Conservation (phyloP, 2,888 invertebrate species). For the Bombylius major region DNA sequence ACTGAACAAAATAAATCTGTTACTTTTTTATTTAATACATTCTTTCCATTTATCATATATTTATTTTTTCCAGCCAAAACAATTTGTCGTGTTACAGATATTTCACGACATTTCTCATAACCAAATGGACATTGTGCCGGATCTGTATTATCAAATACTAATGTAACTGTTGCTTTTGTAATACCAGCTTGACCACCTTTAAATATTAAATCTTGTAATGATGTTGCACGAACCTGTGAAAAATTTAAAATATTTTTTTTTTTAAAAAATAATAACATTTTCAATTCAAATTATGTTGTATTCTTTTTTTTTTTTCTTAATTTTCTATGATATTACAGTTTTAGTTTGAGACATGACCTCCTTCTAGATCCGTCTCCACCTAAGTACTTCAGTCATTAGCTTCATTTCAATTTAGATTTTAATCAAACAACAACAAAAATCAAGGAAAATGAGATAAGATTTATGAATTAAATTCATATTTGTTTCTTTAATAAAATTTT, state of each 20-base stretch:
- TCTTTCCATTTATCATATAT: constrained; percentile 86
- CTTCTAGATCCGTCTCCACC: too few relatives aligned
- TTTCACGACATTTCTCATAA: constrained; percentile 81
- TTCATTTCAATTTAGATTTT: too few relatives aligned
- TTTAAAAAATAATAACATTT: too few relatives aligned
- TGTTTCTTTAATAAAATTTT: too few relatives aligned
- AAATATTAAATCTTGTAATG: constrained; percentile 90
- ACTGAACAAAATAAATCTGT: constrained; percentile 93
- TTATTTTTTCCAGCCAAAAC: constrained; percentile 77
- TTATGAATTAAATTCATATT: too few relatives aligned
- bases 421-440: too few relatives aligned
- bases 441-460: too few relatives aligned
- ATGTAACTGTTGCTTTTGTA: constrained; percentile 88
- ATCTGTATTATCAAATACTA: constrained; percentile 88
- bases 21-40: constrained; percentile 80
- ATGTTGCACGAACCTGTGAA: constrained; percentile 73
- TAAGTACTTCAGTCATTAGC: too few relatives aligned
- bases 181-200: constrained; percentile 95
- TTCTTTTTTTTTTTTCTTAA: too few relatives aligned
- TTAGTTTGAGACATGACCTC: too few relatives aligned
- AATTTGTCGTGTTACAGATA: constrained; percentile 83
- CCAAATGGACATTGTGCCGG: constrained; percentile 73
- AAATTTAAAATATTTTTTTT: neutral
- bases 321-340: too few relatives aligned
- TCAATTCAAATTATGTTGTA: too few relatives aligned